These are phyloP conservation scores for Myotis vivesi DNA, from an alignment of 2,797 vertebrate genomes.

Conservation along the genomic window DNA sequence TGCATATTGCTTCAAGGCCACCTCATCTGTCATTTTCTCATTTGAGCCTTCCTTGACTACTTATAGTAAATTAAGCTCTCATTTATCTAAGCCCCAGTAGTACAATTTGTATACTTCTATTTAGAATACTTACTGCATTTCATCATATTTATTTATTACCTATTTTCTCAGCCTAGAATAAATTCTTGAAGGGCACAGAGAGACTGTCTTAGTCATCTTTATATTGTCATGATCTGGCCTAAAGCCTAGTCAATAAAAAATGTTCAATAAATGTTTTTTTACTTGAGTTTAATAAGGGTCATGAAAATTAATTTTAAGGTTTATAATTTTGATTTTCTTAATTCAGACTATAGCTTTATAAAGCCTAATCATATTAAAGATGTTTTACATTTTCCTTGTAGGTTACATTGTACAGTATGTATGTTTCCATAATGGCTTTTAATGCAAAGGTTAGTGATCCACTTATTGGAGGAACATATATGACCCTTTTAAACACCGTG, in stretches of 20 bases:
- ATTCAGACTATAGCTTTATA: slow-evolving; percentile 36
- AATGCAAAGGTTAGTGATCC: slow-evolving; percentile 98
- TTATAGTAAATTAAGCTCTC: background rate
- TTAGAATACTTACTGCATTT: background rate
- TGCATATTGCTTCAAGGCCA: background rate
- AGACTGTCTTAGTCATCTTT: background rate
- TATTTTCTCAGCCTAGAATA: slow-evolving; percentile 1
- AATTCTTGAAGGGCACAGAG: background rate
- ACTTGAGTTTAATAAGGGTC: background rate
- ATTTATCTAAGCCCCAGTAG: background rate
- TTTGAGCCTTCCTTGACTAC: background rate
- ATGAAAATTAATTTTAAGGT: slow-evolving; percentile 57
- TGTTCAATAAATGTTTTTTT: slow-evolving; percentile 7
- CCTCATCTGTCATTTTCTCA: background rate
- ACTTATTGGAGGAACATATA: slow-evolving; percentile 97
- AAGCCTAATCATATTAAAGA: background rate
- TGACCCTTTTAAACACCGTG: slow-evolving; percentile 97
- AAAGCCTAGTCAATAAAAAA: background rate
- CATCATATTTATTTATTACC: background rate
- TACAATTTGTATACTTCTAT: background rate
- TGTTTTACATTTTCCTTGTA: slow-evolving; percentile 69
- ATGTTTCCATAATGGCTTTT: slow-evolving; percentile 98
- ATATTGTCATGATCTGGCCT: background rate
- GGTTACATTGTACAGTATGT: slow-evolving; percentile 98
- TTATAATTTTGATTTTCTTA: slow-evolving; percentile 41